Percentiles rank a stretch among this genome's conserved stretches.
phyloP scores from a whole-genome alignment of 2,797 vertebrate species.

The Ispidina picta region DNA sequence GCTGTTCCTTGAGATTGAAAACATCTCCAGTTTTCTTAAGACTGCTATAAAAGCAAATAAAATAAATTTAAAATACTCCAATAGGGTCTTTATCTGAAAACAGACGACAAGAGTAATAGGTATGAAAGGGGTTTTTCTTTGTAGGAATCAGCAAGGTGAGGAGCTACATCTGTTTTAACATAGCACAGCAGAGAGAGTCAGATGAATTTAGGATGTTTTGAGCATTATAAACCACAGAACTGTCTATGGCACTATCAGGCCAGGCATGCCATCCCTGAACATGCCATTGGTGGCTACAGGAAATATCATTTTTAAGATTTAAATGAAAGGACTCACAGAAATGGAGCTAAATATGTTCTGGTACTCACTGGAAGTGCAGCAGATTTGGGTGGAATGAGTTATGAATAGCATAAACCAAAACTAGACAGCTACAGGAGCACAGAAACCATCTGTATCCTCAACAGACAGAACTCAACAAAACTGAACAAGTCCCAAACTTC shows the following conservation, averaged over 20 bases:
- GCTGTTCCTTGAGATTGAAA: neutral
- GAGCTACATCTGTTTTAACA: neutral
- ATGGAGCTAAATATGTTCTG: neutral
- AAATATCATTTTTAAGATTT: neutral
- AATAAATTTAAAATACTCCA: neutral
- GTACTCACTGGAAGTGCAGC: neutral
- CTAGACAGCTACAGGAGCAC: neutral
- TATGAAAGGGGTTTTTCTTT: neutral
- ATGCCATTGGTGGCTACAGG: neutral
- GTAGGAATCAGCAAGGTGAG: neutral
- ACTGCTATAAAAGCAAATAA: neutral
- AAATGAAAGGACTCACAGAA: neutral
- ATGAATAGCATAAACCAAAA: neutral
- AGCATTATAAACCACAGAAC: neutral
- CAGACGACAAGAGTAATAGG: neutral
- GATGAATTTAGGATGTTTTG: neutral
- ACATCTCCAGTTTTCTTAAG: neutral
- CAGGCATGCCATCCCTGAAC: neutral
- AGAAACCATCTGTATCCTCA: neutral
- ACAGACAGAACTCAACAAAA: neutral
- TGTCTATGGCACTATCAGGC: neutral
- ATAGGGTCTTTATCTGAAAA: neutral
- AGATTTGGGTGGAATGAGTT: neutral
- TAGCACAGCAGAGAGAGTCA: neutral
- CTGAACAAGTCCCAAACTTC: neutral